Base-by-base conservation (phyloP, 2,888 invertebrate genomes). In the Drosophila fulvimacula region DNA sequence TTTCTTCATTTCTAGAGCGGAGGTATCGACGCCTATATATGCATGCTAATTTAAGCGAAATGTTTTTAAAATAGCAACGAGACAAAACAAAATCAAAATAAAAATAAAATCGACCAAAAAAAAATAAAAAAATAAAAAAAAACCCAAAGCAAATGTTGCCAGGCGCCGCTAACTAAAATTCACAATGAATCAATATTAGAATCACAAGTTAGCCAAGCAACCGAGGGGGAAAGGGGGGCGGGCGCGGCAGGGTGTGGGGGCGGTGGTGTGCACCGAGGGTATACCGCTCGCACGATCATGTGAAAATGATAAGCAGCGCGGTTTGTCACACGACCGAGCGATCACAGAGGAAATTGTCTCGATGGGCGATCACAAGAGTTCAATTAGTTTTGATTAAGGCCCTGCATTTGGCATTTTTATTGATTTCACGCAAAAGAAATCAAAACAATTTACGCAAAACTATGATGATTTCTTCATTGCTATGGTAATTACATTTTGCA, bases 401-500 rank as follows among this genome's bases (percentile, higher is more conserved):
- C 62, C 58, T 67, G 65, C 65, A 70, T 61, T 81, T 75, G 44
- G 53, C 46, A 34, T 42, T 76, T 71, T 88, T 75, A 82, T 88
- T 85, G 83, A 82, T 83, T 88, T 80, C 77, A 78, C 67, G 70
- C 79, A 58, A 60, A 69, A 65, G 74, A 76, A 86, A 79, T 82
- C 77, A 87, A 82, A 79, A 79, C 79, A 82, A 76, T 89, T 73
- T 73, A 76, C 83, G 79, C 86, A 71, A 86, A 88, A 67, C 72
- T 41, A 60, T 58, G 59, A 65, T 68, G 66, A 57, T 27, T 73
- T 78, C 48, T 59, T 59, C 52, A 66, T 59, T 51, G 48, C 41
- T 62, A 21, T 56, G 63, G 62, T 73, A 82, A 75, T 83, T 88
- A 88, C 85, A 34, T 66, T 65, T 71, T 76, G 63, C 41, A 46